phyloP scores from a whole-genome alignment of 2,113 vertebrate genomes.

The Epinephelus lanceolatus region DNA sequence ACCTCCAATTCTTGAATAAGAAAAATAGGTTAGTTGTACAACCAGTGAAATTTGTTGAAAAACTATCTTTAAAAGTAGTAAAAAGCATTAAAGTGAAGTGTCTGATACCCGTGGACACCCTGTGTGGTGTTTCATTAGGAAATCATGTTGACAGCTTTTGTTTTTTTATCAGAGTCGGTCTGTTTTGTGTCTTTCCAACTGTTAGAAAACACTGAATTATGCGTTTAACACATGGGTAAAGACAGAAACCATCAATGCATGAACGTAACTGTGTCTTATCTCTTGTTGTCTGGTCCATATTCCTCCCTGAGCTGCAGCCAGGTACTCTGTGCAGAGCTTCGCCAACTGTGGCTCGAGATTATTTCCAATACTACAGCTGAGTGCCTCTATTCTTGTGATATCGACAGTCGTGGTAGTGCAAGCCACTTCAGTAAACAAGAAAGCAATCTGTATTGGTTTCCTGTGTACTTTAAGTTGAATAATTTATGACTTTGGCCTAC shows the following conservation, averaged over 20 bases:
- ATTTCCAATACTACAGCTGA: conserved; percentile 16
- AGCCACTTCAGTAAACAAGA: conserved; percentile 34
- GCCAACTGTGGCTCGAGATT: background rate
- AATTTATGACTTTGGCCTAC: conserved; percentile 53
- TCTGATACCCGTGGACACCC: no score
- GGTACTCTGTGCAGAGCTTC: background rate
- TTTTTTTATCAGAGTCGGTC: background rate
- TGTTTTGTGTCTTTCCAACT: background rate
- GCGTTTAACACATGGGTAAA: background rate
- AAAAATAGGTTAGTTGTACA: no score
- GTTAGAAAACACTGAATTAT: background rate
- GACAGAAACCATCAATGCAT: background rate
- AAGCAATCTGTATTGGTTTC: conserved; percentile 25
- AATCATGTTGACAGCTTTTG: background rate
- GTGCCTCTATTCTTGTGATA: conserved; percentile 21
- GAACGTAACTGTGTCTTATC: background rate
- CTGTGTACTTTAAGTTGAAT: conserved; percentile 47
- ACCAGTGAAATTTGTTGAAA: no score
- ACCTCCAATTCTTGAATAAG: no score
- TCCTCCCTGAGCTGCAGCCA: background rate
- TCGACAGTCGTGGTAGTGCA: conserved; percentile 4
- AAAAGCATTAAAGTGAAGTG: no score
- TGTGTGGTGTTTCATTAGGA: background rate
- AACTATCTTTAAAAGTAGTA: no score
- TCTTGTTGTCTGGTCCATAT: no score